Evolutionary conservation across 1,140 invertebrate species (phyloP).

Genomic region (Apis florea): DNA sequence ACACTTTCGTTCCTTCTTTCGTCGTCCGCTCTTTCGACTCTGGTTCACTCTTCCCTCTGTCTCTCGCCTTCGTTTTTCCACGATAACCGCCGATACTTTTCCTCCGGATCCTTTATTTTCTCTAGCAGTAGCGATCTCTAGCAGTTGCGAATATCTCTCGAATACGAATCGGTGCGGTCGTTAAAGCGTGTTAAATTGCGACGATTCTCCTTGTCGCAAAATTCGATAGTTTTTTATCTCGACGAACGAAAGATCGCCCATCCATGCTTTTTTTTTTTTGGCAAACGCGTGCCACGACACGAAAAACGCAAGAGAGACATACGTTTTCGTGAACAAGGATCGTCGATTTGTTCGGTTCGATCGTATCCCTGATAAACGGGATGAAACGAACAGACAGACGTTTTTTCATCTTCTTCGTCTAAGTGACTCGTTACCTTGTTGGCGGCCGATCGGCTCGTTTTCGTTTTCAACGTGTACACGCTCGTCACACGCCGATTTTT

Average conservation of each 20-base stretch:
- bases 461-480: not conserved
- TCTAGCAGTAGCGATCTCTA: too few relatives aligned
- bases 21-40: slow-evolving; percentile 1
- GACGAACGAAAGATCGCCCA: not conserved
- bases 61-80: not conserved
- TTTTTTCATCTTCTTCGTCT: not conserved
- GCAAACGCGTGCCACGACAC: not conserved
- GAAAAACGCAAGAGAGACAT: not conserved
- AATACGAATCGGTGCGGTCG: too few relatives aligned
- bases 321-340: not conserved
- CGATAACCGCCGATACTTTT: not conserved
- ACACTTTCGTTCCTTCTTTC: slow-evolving; percentile 57
- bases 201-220: too few relatives aligned
- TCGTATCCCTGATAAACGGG: not conserved
- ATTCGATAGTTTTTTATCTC: too few relatives aligned
- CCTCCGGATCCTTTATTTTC: not conserved
- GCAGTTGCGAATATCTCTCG: too few relatives aligned
- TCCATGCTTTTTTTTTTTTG: not conserved
- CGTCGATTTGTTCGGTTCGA: too few relatives aligned
- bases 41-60: not conserved
- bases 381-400: not conserved
- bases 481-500: not conserved
- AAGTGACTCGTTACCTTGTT: too few relatives aligned
- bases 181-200: too few relatives aligned
- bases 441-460: not conserved